A percentile compares a stretch with the other conserved stretches of the same genome.
phyloP scores from a whole-genome alignment of 2,888 invertebrate species.

The Temnothorax rugatulus region DNA sequence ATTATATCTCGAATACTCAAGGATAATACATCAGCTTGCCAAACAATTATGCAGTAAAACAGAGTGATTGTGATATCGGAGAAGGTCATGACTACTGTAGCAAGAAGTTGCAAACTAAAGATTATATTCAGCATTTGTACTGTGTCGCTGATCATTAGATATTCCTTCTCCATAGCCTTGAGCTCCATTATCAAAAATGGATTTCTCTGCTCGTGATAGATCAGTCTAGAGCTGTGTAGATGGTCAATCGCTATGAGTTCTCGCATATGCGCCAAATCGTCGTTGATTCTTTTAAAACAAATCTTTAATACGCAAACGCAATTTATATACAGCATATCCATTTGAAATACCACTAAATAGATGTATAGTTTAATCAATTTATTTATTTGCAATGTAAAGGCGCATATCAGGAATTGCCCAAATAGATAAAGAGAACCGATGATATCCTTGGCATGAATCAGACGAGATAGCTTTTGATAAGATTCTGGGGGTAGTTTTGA shows the following conservation, averaged over 20 bases:
- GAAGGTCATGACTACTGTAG: not conserved
- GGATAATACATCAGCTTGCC: no score
- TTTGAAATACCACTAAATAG: no score
- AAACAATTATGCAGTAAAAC: not conserved
- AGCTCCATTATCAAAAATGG: not conserved
- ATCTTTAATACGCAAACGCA: conserved; percentile 1
- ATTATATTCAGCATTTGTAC: not conserved
- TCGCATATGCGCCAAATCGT: not conserved
- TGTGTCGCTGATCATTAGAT: not conserved
- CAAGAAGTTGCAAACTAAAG: not conserved
- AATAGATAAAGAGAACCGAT: not conserved
- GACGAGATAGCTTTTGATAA: not conserved
- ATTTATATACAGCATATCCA: no score
- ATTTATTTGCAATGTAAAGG: no score
- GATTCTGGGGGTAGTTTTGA: not conserved
- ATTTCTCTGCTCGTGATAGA: not conserved
- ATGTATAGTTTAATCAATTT: no score
- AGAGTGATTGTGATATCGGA: not conserved
- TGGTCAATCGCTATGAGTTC: not conserved
- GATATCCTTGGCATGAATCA: not conserved
- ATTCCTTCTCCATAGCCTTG: not conserved
- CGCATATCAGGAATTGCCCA: not conserved
- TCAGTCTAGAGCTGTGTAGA: not conserved
- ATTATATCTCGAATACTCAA: not conserved
- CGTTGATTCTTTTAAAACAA: not conserved